Evolutionary conservation across 2,888 invertebrate species (phyloP).

Genomic region (Ophraella communa): DNA sequence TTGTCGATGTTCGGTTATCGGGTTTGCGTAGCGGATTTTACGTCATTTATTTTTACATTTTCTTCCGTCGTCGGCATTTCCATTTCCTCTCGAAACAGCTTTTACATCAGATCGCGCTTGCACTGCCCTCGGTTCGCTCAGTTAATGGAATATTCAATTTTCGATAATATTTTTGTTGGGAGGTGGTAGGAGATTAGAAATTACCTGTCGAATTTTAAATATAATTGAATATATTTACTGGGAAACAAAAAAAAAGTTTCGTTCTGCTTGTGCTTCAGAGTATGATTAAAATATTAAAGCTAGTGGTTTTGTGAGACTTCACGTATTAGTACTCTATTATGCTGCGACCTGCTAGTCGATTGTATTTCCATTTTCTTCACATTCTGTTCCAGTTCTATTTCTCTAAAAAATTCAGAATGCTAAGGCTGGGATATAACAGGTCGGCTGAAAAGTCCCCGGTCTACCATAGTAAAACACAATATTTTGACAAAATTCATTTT

Average conservation of each 20-base stretch:
- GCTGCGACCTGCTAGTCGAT: too few species aligned
- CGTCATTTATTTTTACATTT: slow-evolving; percentile 51
- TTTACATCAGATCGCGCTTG: slow-evolving; percentile 39
- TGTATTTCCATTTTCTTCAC: too few species aligned
- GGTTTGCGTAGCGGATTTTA: slow-evolving; percentile 45
- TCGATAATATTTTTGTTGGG: slow-evolving; percentile 24
- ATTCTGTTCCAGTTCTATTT: too few species aligned
- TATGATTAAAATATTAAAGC: too few species aligned
- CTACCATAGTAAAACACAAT: too few species aligned
- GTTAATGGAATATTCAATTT: slow-evolving; percentile 46
- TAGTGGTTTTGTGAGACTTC: too few species aligned
- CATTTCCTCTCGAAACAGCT: slow-evolving; percentile 46
- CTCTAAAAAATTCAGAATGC: too few species aligned
- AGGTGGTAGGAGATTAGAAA: slow-evolving; percentile 1
- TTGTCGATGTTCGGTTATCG: slow-evolving; percentile 50
- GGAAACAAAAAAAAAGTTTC: background rate
- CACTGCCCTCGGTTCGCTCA: slow-evolving; percentile 5
- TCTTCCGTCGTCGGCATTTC: slow-evolving; percentile 50
- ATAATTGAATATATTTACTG: background rate
- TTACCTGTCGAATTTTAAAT: slow-evolving; percentile 5
- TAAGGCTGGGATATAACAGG: too few species aligned
- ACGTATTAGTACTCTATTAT: too few species aligned
- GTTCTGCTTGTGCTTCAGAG: too few species aligned
- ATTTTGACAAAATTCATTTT: too few species aligned
- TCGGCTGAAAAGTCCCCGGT: too few species aligned